Conservation (phyloP, 2,113 vertebrate species). For the Pseudopipra pipra region DNA sequence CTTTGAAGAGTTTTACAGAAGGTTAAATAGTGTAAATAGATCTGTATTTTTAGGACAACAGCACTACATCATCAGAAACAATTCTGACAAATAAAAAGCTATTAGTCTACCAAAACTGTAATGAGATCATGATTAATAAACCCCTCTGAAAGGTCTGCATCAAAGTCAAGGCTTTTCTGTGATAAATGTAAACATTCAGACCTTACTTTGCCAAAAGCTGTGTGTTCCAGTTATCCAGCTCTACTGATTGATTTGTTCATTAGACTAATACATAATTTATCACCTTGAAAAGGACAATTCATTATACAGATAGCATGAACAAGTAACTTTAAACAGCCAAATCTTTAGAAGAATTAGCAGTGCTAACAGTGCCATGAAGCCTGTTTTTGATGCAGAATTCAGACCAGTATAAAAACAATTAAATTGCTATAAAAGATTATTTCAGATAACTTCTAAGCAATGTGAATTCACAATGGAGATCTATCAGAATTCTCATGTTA, state of each 20-base stretch:
- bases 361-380: not conserved
- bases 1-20: slow-evolving; percentile 50
- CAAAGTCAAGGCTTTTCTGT: slow-evolving; percentile 72
- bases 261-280: slow-evolving; percentile 80
- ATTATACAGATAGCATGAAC: slow-evolving; percentile 60
- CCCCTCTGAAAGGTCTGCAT: slow-evolving; percentile 72
- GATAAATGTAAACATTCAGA: slow-evolving; percentile 75
- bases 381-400: not conserved
- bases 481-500: not conserved
- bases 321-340: slow-evolving; percentile 53
- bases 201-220: slow-evolving; percentile 70
- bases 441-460: not conserved
- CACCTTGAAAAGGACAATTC: slow-evolving; percentile 65
- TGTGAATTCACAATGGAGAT: not conserved
- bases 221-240: slow-evolving; percentile 60
- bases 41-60: slow-evolving; percentile 50
- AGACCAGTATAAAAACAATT: not conserved
- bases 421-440: not conserved
- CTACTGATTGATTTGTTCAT: slow-evolving; percentile 76
- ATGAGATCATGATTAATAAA: slow-evolving; percentile 82
- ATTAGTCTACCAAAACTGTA: slow-evolving; percentile 72
- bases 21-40: slow-evolving; percentile 62
- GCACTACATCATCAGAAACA: slow-evolving; percentile 66
- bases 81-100: slow-evolving; percentile 73
- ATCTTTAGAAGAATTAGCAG: slow-evolving; percentile 31